Evolutionary conservation across 2,113 vertebrate genomes (phyloP).

Genomic region (Dasyprocta punctata): DNA sequence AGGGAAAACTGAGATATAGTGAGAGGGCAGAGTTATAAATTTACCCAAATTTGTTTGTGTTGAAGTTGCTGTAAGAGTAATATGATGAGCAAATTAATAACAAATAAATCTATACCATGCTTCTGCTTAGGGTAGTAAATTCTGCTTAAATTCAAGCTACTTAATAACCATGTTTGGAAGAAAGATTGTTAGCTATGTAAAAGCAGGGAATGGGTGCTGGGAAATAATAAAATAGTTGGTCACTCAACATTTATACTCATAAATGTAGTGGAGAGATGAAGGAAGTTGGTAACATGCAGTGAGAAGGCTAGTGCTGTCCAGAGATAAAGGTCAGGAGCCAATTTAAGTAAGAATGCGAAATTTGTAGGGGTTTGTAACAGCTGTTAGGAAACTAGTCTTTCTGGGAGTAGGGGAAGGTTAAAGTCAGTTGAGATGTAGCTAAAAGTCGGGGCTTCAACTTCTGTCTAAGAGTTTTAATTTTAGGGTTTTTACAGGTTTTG

Average conservation of each 20-base stretch:
- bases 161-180: neutral
- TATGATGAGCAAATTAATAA: conserved; percentile 49
- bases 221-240: neutral
- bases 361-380: neutral
- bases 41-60: conserved; percentile 8
- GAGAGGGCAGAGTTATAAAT: neutral
- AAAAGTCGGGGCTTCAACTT: neutral
- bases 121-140: conserved; percentile 1
- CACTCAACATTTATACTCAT: neutral
- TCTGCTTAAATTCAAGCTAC: neutral
- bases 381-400: neutral
- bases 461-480: neutral
- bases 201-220: neutral
- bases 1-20: conserved; percentile 1
- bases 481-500: neutral
- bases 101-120: neutral
- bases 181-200: neutral
- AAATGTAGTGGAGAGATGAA: neutral
- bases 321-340: neutral
- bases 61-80: neutral
- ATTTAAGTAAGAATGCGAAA: neutral
- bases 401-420: neutral
- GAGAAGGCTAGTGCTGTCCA: neutral
- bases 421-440: neutral
- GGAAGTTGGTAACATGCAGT: neutral